Percentiles rank a stretch among this genome's conserved stretches.
Conservation (phyloP, 2,797 vertebrate species). For the Netta rufina region DNA sequence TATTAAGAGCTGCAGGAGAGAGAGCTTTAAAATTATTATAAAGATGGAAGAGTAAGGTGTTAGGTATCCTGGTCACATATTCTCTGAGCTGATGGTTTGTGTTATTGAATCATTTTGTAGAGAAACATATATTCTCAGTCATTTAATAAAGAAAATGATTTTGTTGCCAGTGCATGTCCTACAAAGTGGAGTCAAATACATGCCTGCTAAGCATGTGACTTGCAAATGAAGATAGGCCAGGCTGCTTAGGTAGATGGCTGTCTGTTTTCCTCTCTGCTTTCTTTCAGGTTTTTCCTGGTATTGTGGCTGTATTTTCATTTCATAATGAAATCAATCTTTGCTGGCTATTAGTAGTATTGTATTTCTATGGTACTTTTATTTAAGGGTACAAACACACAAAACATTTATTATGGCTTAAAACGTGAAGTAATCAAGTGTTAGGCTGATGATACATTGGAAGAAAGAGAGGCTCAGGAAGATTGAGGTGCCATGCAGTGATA, state of each 20-base stretch:
- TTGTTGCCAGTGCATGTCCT: not conserved
- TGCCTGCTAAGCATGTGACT: not conserved
- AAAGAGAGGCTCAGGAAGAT: not conserved
- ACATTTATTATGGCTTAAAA: not conserved
- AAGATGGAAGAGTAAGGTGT: conserved; percentile 8
- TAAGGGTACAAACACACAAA: not conserved
- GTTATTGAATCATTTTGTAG: conserved; percentile 8
- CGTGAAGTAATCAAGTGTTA: not conserved
- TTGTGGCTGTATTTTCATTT: not conserved
- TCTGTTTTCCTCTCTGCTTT: not conserved
- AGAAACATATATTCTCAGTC: conserved; percentile 3
- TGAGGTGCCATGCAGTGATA: fast-evolving
- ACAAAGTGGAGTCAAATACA: not conserved
- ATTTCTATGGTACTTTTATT: not conserved
- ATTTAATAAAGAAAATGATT: conserved; percentile 5
- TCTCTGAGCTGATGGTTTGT: not conserved
- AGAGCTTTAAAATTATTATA: not conserved
- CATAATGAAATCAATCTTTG: not conserved
- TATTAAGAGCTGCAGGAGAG: not conserved
- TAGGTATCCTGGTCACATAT: not conserved
- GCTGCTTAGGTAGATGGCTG: not conserved
- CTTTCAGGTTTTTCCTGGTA: not conserved
- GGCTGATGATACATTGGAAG: not conserved
- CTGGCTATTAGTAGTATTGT: not conserved
- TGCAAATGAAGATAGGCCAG: not conserved